Evolutionary conservation across 2,113 vertebrate genomes (phyloP).

Genomic region (Burhinus bistriatus): DNA sequence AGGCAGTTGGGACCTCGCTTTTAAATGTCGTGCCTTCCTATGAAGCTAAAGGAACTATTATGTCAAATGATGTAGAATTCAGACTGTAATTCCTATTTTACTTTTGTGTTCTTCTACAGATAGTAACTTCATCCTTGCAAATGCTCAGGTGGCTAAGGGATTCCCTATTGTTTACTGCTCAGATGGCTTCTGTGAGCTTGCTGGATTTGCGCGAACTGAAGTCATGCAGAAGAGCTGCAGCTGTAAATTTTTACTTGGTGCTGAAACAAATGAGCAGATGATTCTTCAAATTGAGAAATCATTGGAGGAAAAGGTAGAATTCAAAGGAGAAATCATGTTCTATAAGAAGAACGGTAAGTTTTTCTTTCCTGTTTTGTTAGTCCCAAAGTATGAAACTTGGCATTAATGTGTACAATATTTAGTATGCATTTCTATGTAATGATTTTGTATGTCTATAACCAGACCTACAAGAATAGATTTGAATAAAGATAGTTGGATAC

Average conservation of each 20-base stretch:
- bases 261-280: constrained; percentile 90
- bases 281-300: constrained; percentile 92
- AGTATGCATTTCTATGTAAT: not conserved
- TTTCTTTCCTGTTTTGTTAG: not conserved
- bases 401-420: not conserved
- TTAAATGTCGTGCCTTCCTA: not conserved
- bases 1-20: not conserved
- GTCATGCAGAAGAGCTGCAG: constrained; percentile 99
- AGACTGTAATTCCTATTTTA: not conserved
- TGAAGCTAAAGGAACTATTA: not conserved
- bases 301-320: constrained; percentile 91
- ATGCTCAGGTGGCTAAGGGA: constrained; percentile 94
- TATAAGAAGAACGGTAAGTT: constrained; percentile 88
- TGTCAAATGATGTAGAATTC: not conserved
- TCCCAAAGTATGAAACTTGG: not conserved
- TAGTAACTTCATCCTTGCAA: constrained; percentile 98
- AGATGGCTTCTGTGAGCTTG: constrained; percentile 98
- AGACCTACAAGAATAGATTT: not conserved
- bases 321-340: constrained; percentile 98
- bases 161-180: constrained; percentile 99
- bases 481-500: not conserved
- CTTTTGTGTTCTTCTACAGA: constrained; percentile 77
- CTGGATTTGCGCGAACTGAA: constrained; percentile 92
- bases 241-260: constrained; percentile 94
- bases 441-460: not conserved